These are phyloP conservation scores for Cenopis cana DNA, from an alignment of 2,888 invertebrate species.

Conservation along the genomic window DNA sequence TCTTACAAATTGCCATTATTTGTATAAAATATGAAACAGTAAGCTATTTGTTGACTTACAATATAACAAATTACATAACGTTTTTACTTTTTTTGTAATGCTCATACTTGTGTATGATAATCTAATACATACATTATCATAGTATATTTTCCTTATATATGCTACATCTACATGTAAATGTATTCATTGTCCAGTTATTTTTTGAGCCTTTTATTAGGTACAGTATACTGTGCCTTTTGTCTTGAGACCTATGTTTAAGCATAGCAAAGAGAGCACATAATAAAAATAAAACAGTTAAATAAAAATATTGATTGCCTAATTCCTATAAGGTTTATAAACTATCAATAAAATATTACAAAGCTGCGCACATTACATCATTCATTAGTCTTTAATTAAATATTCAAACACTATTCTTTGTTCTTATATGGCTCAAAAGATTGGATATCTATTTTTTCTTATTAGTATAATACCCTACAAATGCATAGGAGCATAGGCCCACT, in stretches of 20 bases:
- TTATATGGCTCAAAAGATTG: not conserved
- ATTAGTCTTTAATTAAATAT: constrained; percentile 8
- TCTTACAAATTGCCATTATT: constrained; percentile 29
- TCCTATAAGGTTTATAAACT: constrained; percentile 1
- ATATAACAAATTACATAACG: constrained; percentile 13
- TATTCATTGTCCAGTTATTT: constrained; percentile 8
- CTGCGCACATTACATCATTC: constrained; percentile 8
- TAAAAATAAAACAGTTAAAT: not conserved
- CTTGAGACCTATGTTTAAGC: not conserved
- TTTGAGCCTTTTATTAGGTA: constrained; percentile 30
- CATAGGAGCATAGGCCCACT: constrained; percentile 11
- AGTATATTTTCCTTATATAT: constrained; percentile 9
- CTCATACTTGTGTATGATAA: constrained; percentile 10
- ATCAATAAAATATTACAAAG: constrained; percentile 6
- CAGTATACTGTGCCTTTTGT: constrained; percentile 4
- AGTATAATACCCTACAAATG: constrained; percentile 2
- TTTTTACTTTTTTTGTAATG: not conserved
- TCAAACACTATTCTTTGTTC: constrained; percentile 5
- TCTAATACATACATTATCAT: constrained; percentile 20
- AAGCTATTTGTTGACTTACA: constrained; percentile 8
- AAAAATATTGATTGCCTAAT: not conserved
- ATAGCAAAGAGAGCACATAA: constrained; percentile 15
- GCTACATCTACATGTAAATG: constrained; percentile 7
- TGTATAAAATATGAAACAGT: constrained; percentile 10
- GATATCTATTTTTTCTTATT: not conserved